phyloP scores from a whole-genome alignment of 2,797 vertebrate species.

The Gymnoscopelus braueri region DNA sequence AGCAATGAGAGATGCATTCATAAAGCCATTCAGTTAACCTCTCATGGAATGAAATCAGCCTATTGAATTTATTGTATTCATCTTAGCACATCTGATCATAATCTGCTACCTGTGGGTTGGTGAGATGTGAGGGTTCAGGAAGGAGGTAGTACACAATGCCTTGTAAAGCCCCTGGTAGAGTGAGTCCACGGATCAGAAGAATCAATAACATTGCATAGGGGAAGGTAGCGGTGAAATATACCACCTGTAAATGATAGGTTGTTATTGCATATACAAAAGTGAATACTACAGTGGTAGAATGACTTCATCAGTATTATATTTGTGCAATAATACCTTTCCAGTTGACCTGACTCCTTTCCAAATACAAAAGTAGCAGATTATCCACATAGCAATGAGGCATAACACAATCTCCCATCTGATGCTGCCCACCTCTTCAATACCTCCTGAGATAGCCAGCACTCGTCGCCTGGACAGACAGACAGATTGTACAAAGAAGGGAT shows the following conservation, averaged over 20 bases:
- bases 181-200: slow-evolving; percentile 78
- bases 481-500: background rate
- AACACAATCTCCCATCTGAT: slow-evolving; percentile 74
- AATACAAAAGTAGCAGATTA: slow-evolving; percentile 79
- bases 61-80: no score
- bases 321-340: slow-evolving; percentile 70
- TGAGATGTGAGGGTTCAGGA: slow-evolving; percentile 72
- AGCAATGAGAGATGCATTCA: background rate
- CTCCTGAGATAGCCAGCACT: slow-evolving; percentile 75
- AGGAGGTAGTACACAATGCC: slow-evolving; percentile 79
- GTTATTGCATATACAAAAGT: background rate
- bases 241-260: slow-evolving; percentile 63
- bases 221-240: slow-evolving; percentile 82
- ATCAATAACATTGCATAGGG: slow-evolving; percentile 79
- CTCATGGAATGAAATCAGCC: background rate
- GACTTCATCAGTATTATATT: no score
- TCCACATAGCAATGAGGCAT: slow-evolving; percentile 71
- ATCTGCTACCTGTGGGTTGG: slow-evolving; percentile 74
- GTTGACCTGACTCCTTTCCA: slow-evolving; percentile 83
- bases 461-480: slow-evolving; percentile 57
- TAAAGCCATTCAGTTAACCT: background rate
- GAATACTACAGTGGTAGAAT: no score
- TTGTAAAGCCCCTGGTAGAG: slow-evolving; percentile 80
- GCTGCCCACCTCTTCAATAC: slow-evolving; percentile 78
- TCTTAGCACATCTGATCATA: no score